A percentile compares a stretch with the other conserved stretches of the same genome.
phyloP scores from a whole-genome alignment of 2,797 vertebrate species.

The Pangasius sanitwongsei region DNA sequence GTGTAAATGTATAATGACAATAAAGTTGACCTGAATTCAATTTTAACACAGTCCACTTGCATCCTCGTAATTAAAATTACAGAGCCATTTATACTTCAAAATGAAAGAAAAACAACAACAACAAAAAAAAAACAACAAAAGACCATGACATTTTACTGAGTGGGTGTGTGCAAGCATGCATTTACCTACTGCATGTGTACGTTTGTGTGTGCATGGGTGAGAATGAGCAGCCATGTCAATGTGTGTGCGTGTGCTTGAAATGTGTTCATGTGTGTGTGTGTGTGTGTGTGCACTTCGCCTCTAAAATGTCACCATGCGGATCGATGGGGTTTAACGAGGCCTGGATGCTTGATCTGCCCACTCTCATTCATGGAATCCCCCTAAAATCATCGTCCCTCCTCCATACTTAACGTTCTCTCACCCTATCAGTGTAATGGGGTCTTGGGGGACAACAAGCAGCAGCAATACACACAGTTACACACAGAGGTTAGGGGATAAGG shows the following conservation, averaged over 20 bases:
- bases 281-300: slow-evolving; percentile 65
- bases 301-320: slow-evolving; percentile 78
- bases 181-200: slow-evolving; percentile 27
- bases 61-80: neutral
- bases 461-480: neutral
- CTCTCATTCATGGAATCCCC: slow-evolving; percentile 44
- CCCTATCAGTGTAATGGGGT: slow-evolving; percentile 32
- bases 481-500: neutral
- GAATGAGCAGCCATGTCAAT: slow-evolving; percentile 48
- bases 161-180: slow-evolving; percentile 43
- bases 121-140: neutral
- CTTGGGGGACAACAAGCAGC: neutral
- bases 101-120: neutral
- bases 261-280: slow-evolving; percentile 41
- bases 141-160: slow-evolving; percentile 37
- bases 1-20: neutral
- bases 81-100: neutral
- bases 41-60: neutral
- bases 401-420: slow-evolving; percentile 27
- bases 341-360: slow-evolving; percentile 73
- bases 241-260: slow-evolving; percentile 32
- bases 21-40: neutral
- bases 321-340: slow-evolving; percentile 80
- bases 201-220: slow-evolving; percentile 43
- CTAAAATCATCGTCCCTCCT: slow-evolving; percentile 46